Evolutionary conservation across 2,888 invertebrate species (phyloP).

Genomic region (Acleris laterana): DNA sequence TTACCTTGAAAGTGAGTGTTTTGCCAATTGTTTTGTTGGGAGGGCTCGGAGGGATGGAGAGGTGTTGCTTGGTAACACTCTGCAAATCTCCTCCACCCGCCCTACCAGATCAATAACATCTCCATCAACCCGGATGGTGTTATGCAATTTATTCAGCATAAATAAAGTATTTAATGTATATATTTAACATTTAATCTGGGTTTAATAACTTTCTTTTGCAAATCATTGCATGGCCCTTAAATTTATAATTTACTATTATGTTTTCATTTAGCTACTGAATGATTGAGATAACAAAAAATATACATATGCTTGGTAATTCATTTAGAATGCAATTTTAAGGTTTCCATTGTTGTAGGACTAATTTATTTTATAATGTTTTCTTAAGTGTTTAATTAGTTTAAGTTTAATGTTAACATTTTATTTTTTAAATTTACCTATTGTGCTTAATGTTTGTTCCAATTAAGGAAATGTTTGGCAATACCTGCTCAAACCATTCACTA

Average conservation of each 20-base stretch:
- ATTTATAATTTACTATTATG: not conserved
- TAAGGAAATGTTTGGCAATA: not conserved
- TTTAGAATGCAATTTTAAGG: too few species aligned
- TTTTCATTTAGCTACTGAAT: not conserved
- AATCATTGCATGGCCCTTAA: not conserved
- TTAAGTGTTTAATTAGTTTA: too few species aligned
- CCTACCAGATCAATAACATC: constrained; percentile 79
- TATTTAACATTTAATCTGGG: not conserved
- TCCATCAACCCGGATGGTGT: constrained; percentile 70
- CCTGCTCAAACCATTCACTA: constrained; percentile 20
- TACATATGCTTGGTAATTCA: too few species aligned
- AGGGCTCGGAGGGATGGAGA: constrained; percentile 67
- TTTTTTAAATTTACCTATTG: not conserved
- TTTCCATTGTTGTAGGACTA: too few species aligned
- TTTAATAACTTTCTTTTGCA: not conserved
- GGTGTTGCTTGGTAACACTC: constrained; percentile 81
- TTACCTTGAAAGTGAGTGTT: constrained; percentile 82
- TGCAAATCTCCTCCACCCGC: constrained; percentile 63
- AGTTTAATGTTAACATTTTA: not conserved
- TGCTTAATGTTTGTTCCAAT: not conserved
- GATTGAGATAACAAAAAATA: too few species aligned
- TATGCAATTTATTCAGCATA: constrained; percentile 68
- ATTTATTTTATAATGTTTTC: too few species aligned
- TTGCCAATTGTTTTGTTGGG: constrained; percentile 56
- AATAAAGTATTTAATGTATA: not conserved